These are phyloP conservation scores for Drosophila kepulauana DNA, from an alignment of 1,140 invertebrate genomes.

Conservation along the genomic window DNA sequence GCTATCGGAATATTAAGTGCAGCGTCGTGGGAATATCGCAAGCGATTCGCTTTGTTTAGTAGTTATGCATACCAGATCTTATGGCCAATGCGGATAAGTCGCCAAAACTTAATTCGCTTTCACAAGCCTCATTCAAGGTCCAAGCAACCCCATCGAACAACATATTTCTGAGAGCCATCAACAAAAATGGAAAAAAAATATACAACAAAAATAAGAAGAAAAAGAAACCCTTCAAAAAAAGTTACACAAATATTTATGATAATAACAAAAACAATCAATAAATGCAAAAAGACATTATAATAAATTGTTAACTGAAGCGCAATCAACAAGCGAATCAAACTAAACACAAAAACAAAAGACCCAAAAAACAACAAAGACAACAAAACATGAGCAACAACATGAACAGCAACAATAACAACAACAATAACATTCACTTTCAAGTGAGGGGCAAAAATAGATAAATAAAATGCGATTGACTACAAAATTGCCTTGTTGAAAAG, in stretches of 20 bases:
- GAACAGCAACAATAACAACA: conserved; percentile 10
- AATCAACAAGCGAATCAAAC: conserved; percentile 56
- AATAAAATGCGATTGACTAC: conserved; percentile 40
- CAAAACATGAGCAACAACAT: conserved; percentile 33
- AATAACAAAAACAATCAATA: conserved; percentile 74
- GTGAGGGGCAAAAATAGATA: conserved; percentile 18
- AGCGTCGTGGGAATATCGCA: conserved; percentile 58
- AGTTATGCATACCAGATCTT: conserved; percentile 31
- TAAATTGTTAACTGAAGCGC: conserved; percentile 69
- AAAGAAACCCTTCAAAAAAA: conserved; percentile 53
- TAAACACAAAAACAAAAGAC: conserved; percentile 39
- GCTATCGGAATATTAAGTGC: conserved; percentile 59
- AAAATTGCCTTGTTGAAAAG: conserved; percentile 61
- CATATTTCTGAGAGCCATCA: conserved; percentile 15
- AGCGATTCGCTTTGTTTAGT: background rate
- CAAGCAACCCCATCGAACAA: conserved; percentile 15
- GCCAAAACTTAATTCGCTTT: conserved; percentile 32
- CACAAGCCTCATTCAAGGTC: conserved; percentile 32
- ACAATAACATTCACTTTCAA: conserved; percentile 72
- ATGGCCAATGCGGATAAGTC: background rate
- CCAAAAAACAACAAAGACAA: conserved; percentile 38
- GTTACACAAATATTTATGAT: conserved; percentile 68
- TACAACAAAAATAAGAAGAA: background rate
- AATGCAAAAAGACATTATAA: conserved; percentile 62
- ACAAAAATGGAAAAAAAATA: conserved; percentile 22